Conservation (phyloP, 2,797 vertebrate species). For the Mormyrus proboscirostris region DNA sequence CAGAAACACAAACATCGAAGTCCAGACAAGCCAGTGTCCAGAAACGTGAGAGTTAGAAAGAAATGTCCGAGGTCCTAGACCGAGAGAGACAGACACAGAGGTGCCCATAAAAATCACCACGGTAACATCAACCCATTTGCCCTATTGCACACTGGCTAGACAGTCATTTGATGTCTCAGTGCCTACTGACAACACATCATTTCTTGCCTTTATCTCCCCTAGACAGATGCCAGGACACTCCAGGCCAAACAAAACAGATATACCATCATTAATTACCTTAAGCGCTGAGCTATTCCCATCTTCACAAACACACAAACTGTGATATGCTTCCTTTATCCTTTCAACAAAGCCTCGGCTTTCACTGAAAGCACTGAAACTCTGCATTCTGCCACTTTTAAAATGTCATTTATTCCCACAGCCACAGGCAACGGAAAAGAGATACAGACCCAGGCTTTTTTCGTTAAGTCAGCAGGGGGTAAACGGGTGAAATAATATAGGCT, state of each 20-base stretch:
- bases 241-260: not conserved
- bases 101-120: not conserved
- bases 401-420: constrained; percentile 9
- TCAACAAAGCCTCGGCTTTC: not conserved
- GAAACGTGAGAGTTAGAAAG: not conserved
- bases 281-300: not conserved
- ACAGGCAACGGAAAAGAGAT: not conserved
- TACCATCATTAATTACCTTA: not conserved
- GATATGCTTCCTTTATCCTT: not conserved
- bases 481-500: not conserved
- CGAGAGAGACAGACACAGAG: not conserved
- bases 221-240: not conserved
- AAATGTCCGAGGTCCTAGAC: not conserved
- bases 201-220: not conserved
- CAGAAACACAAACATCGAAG: not conserved
- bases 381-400: not conserved
- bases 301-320: not conserved
- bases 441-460: not conserved
- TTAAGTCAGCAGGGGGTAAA: not conserved
- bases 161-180: not conserved
- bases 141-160: not conserved
- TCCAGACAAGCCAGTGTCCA: not conserved
- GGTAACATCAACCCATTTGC: not conserved
- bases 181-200: not conserved
- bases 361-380: constrained; percentile 18